Conservation (phyloP, 1,140 invertebrate species). For the Macrocentrus cingulum region DNA sequence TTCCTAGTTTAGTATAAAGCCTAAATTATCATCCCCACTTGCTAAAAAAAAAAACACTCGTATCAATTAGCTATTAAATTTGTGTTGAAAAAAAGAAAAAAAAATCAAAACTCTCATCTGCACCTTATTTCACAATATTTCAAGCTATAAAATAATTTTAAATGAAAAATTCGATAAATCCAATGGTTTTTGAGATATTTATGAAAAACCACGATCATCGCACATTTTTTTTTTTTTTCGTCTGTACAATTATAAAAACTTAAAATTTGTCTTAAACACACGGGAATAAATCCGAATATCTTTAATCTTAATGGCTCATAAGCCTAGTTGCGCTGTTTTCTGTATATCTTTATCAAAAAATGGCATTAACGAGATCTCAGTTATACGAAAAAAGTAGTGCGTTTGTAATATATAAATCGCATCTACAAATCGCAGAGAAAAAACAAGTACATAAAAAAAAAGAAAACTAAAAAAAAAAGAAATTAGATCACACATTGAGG, state of each 20-base stretch:
- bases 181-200: too few species aligned
- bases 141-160: too few species aligned
- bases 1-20: background rate
- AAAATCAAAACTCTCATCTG: too few species aligned
- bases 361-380: slow-evolving; percentile 43
- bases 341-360: slow-evolving; percentile 36
- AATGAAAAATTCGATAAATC: too few species aligned
- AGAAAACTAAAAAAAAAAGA: slow-evolving; percentile 23
- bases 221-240: background rate
- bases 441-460: background rate
- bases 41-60: background rate
- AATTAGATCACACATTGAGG: slow-evolving; percentile 35
- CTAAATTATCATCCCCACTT: background rate
- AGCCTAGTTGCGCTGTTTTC: background rate
- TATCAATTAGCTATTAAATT: too few species aligned
- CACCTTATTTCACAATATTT: too few species aligned
- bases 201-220: background rate
- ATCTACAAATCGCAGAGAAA: background rate
- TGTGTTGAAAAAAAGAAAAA: too few species aligned
- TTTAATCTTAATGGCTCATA: background rate
- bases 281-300: background rate
- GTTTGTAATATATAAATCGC: background rate
- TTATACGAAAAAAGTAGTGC: slow-evolving; percentile 28
- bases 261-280: background rate
- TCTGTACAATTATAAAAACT: slow-evolving; percentile 7